Evolutionary conservation across 1,140 invertebrate genomes (phyloP).

Genomic region (Agrilus planipennis): DNA sequence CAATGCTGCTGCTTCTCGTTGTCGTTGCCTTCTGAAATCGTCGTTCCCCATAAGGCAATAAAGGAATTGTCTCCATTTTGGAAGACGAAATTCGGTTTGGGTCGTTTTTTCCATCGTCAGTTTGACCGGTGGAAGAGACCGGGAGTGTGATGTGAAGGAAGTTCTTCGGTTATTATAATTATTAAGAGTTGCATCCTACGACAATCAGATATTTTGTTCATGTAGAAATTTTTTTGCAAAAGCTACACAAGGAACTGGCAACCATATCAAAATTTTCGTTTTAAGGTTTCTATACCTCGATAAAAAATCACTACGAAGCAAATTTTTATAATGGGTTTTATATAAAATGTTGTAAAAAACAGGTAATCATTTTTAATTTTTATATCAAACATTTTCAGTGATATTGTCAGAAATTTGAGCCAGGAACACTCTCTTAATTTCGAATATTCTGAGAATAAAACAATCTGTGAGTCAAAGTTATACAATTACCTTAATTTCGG

Average conservation of each 20-base stretch:
- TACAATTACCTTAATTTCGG: too few relatives aligned
- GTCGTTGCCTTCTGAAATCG: slow-evolving; percentile 58
- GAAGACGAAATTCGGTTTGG: slow-evolving; percentile 61
- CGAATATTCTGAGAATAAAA: too few relatives aligned
- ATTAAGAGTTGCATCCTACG: slow-evolving; percentile 20
- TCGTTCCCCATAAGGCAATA: slow-evolving; percentile 71
- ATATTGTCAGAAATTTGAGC: too few relatives aligned
- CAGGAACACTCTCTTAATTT: too few relatives aligned
- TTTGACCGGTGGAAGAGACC: slow-evolving; percentile 31
- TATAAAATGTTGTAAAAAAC: too few relatives aligned
- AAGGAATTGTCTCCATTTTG: slow-evolving; percentile 63
- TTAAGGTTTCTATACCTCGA: too few relatives aligned
- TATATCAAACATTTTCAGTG: too few relatives aligned
- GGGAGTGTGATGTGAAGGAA: slow-evolving; percentile 18
- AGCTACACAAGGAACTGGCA: neutral
- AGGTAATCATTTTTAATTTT: too few relatives aligned
- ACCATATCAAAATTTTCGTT: too few relatives aligned
- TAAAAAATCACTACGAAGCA: too few relatives aligned
- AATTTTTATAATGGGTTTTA: too few relatives aligned
- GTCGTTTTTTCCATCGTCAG: slow-evolving; percentile 67
- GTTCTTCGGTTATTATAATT: slow-evolving; percentile 22
- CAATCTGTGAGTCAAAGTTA: too few relatives aligned
- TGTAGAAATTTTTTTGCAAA: neutral
- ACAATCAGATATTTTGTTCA: neutral
- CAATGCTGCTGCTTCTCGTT: slow-evolving; percentile 50